Evolutionary conservation across 2,888 invertebrate species (phyloP).

Genomic region (Xanthia icteritia): DNA sequence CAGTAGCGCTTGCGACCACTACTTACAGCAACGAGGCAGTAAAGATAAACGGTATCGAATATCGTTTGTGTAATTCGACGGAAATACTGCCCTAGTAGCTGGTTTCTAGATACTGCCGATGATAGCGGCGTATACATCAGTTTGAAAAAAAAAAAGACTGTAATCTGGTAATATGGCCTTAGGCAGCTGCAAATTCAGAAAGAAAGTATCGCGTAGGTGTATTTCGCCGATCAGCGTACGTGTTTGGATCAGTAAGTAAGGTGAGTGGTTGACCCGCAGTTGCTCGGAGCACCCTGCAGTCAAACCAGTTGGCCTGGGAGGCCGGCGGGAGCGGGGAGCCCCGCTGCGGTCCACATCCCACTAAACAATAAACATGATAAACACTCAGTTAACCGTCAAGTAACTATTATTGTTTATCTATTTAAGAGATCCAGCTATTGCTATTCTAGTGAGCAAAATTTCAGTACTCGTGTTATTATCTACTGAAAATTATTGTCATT

Average conservation of each 20-base stretch:
- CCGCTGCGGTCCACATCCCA: constrained; percentile 70
- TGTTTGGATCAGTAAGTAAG: constrained; percentile 83
- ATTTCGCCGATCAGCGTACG: constrained; percentile 85
- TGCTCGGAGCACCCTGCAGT: constrained; percentile 77
- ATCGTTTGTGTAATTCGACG: constrained; percentile 42
- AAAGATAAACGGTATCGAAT: constrained; percentile 42
- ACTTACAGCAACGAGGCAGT: not conserved
- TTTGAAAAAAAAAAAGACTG: constrained; percentile 1
- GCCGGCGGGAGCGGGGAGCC: constrained; percentile 69
- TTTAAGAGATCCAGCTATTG: not conserved
- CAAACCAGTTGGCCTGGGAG: constrained; percentile 83
- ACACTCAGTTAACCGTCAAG: constrained; percentile 60
- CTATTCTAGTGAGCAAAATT: not conserved
- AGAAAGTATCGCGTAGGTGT: constrained; percentile 78
- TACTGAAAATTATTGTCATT: not conserved
- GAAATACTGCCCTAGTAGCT: not conserved
- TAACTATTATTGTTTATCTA: constrained; percentile 20
- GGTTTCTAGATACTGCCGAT: constrained; percentile 4
- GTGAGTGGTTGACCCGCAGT: constrained; percentile 85
- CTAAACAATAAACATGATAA: constrained; percentile 75
- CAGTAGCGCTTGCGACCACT: not conserved
- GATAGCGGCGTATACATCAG: not conserved
- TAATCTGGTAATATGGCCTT: constrained; percentile 50
- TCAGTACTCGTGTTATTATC: not conserved
- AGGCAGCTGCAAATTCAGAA: constrained; percentile 72